Percentiles rank a stretch among this genome's conserved stretches.
Evolutionary conservation across 2,113 vertebrate species (phyloP).

Genomic region (Sprattus sprattus): DNA sequence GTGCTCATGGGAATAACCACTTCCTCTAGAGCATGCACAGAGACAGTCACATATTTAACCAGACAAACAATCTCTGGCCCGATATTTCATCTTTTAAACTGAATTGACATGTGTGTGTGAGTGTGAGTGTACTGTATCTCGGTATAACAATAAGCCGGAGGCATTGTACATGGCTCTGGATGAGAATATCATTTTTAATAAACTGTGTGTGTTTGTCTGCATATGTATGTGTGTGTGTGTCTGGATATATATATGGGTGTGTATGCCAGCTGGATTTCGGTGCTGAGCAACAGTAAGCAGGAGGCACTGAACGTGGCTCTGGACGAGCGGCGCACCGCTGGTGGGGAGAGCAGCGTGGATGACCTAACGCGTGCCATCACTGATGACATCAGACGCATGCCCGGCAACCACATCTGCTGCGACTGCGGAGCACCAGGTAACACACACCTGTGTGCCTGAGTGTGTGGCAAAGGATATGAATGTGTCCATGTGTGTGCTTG

Average conservation of each 20-base stretch:
- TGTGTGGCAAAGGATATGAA: not conserved
- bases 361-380: constrained; percentile 66
- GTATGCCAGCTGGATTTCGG: constrained; percentile 67
- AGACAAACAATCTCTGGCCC: no score
- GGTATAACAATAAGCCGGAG: no score
- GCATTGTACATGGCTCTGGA: no score
- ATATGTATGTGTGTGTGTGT: constrained; percentile 34
- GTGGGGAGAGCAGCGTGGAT: constrained; percentile 60
- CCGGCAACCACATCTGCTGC: constrained; percentile 68
- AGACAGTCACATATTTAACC: no score
- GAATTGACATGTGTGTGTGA: no score
- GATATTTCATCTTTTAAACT: no score
- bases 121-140: no score
- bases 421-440: constrained; percentile 70
- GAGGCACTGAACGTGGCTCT: constrained; percentile 69
- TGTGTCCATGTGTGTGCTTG: not conserved
- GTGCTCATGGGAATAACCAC: not conserved
- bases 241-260: not conserved
- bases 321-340: constrained; percentile 46
- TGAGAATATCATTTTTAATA: not conserved
- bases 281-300: constrained; percentile 74
- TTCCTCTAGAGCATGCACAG: not conserved
- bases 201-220: constrained; percentile 24
- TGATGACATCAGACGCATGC: constrained; percentile 65
- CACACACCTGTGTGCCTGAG: not conserved